These are phyloP conservation scores for Himalopsyche kuldschensis DNA, from an alignment of 2,888 invertebrate species.

Conservation along the genomic window DNA sequence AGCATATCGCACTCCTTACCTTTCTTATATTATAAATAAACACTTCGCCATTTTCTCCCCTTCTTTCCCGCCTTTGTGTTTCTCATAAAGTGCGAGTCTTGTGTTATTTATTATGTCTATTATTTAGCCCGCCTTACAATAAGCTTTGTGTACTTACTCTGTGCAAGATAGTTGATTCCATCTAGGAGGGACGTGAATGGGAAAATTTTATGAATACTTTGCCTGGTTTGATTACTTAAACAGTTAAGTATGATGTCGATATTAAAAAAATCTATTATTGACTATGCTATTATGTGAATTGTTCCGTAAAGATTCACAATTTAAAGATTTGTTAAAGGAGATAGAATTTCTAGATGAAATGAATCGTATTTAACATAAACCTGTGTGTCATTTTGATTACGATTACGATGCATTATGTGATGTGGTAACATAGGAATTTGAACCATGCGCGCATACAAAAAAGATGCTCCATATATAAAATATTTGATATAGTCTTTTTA, in stretches of 20 bases:
- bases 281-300: no score
- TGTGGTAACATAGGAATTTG: no score
- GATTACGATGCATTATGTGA: no score
- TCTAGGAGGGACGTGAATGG: slow-evolving; percentile 7
- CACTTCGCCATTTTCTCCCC: slow-evolving; percentile 30
- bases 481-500: no score
- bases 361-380: no score
- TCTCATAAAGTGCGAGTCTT: slow-evolving; percentile 40
- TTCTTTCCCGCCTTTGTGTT: slow-evolving; percentile 38
- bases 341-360: no score
- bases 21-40: slow-evolving; percentile 39
- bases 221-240: slow-evolving; percentile 8
- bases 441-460: no score
- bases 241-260: not conserved
- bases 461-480: no score
- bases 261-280: not conserved
- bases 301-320: no score
- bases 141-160: slow-evolving; percentile 36
- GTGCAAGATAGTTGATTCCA: slow-evolving; percentile 10
- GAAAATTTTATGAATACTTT: slow-evolving; percentile 17
- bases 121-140: slow-evolving; percentile 40
- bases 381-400: no score
- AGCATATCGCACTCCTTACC: slow-evolving; percentile 13
- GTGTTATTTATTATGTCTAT: slow-evolving; percentile 40
- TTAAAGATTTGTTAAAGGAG: no score